Evolutionary conservation across 2,888 invertebrate genomes (phyloP).

Genomic region (Girardia tigrina): DNA sequence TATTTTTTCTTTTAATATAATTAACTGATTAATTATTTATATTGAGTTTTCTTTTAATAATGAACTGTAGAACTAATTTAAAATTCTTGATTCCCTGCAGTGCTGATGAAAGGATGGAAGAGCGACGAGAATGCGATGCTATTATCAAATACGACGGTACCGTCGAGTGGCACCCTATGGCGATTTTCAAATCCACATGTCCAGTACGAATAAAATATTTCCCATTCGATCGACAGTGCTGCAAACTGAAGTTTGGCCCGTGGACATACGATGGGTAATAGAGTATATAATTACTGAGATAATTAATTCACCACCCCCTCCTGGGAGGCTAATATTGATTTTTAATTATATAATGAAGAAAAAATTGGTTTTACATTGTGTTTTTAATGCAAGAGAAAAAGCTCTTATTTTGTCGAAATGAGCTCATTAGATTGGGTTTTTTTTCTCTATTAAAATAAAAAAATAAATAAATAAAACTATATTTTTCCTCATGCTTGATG

Average conservation of each 20-base stretch:
- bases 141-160: conserved; percentile 33
- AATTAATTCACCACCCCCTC: neutral
- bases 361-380: no score
- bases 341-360: conserved; percentile 7
- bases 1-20: no score
- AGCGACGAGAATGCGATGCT: conserved; percentile 35
- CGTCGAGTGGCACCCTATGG: conserved; percentile 37
- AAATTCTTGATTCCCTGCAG: conserved; percentile 27
- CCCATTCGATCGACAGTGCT: conserved; percentile 35
- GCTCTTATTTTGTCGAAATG: no score
- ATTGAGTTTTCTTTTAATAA: conserved; percentile 21
- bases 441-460: no score
- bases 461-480: no score
- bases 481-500: conserved; percentile 2
- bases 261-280: conserved; percentile 37
- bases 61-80: neutral
- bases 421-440: no score
- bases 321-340: conserved; percentile 3
- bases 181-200: conserved; percentile 37
- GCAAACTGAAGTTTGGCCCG: conserved; percentile 36
- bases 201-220: conserved; percentile 36
- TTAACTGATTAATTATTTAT: no score
- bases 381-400: no score
- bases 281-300: conserved; percentile 18
- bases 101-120: conserved; percentile 36